Evolutionary conservation across 2,797 vertebrate species (phyloP).

Genomic region (Vireo griseus): DNA sequence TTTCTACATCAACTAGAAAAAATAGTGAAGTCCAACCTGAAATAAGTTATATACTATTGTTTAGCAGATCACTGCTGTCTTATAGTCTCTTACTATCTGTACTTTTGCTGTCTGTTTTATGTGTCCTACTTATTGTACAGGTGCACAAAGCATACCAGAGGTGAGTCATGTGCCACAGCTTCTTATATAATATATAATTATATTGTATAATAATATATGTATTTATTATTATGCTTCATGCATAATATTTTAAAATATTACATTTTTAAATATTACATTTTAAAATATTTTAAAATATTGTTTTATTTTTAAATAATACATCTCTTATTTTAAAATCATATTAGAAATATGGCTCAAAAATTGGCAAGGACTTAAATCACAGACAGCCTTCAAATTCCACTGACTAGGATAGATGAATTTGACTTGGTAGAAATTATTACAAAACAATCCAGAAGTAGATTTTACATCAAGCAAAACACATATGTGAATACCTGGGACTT

Average conservation of each 20-base stretch:
- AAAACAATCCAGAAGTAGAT: background rate
- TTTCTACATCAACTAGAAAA: background rate
- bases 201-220: too few relatives aligned
- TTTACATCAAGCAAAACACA: background rate
- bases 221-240: background rate
- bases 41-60: background rate
- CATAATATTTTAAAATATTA: background rate
- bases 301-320: background rate
- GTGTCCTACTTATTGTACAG: background rate
- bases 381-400: background rate
- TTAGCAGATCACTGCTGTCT: background rate
- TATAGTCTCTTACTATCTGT: background rate
- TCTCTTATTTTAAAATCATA: background rate
- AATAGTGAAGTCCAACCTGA: background rate
- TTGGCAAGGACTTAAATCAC: background rate
- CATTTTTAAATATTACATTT: background rate
- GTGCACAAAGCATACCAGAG: background rate
- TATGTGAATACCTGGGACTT: fast-evolving
- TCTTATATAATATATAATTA: background rate
- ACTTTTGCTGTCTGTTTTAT: background rate
- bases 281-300: background rate
- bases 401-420: background rate
- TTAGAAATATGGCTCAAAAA: background rate
- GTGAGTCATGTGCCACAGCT: fast-evolving
- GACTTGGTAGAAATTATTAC: background rate